These are phyloP conservation scores for Apodemia zela DNA, from an alignment of 2,888 invertebrate species.

Conservation along the genomic window DNA sequence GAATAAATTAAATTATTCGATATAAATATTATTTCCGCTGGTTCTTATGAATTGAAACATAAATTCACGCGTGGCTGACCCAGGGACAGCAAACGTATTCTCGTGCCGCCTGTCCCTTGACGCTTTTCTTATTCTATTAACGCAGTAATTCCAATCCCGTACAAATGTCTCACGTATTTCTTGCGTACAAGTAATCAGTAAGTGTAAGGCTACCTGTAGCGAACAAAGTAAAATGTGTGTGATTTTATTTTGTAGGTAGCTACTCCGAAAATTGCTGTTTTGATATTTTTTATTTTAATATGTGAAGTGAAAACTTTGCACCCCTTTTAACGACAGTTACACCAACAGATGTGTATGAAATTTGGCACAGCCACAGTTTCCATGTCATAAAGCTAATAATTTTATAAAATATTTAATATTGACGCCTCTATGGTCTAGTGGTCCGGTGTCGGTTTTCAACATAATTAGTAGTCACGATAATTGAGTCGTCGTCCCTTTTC, in stretches of 20 bases:
- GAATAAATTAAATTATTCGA: background rate
- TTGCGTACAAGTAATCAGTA: background rate
- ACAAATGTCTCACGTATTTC: constrained; percentile 39
- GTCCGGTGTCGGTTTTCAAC: too few species aligned
- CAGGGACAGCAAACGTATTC: constrained; percentile 46
- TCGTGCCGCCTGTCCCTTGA: constrained; percentile 33
- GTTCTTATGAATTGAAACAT: constrained; percentile 9
- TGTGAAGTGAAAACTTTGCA: too few species aligned
- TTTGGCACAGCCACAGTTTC: too few species aligned
- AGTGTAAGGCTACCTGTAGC: background rate
- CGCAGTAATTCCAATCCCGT: constrained; percentile 53
- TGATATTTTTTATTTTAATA: too few species aligned
- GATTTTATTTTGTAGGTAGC: background rate
- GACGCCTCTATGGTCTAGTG: too few species aligned
- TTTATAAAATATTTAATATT: too few species aligned
- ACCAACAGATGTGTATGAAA: too few species aligned
- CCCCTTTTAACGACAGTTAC: too few species aligned
- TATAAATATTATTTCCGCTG: constrained; percentile 17
- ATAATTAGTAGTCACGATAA: too few species aligned
- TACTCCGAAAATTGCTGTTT: too few species aligned
- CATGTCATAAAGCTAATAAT: too few species aligned
- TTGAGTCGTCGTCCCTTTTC: too few species aligned
- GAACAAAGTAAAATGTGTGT: background rate
- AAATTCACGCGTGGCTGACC: constrained; percentile 46
- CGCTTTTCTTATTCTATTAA: constrained; percentile 52